Base-by-base conservation (phyloP, 2,888 invertebrate species). In the Apodemia duryi region DNA sequence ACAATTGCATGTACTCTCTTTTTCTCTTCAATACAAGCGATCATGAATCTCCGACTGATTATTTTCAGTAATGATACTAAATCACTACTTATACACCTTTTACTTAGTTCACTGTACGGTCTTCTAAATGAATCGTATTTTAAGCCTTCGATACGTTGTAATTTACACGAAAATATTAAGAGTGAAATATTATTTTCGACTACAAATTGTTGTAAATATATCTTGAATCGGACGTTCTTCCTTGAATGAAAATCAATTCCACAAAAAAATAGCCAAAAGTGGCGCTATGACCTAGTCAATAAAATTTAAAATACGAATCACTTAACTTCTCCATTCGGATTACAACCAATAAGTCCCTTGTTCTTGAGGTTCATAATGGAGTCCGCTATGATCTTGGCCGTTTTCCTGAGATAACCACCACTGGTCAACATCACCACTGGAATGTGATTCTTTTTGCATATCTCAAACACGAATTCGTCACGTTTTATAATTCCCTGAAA, bases 361-460 rank as follows among this genome's bases (percentile, higher is more conserved):
- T 86, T 86, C 71, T 93, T 92, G 29, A 98, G 90, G 86, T 98
- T 98, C 60, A 95, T 84, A 69, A 98, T 96, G 2, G 98, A 98
- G 74, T 96, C 95, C 0, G 97, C 96, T 66, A 98, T 97, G 71
- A 98, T 95, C 70, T 91, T 89, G 0, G 97, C 97, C 0, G 97
- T 96, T 69, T 93, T 92, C 70, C 94, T 93, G 69, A 95, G 93
- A 82, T 98, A 98, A 0, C 98, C 98, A 0, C 98, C 98, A 75
- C 97, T 97, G 0, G 97, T 96, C 29, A 97, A 83, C 97, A 97
- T 97, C 13, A 96, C 95, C 57, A 97, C 94, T 0, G 97, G 97
- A 67, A 97, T 94, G 43, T 91, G 84, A 28, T 92, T 83, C 6
- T 92, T 76, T 60, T 91, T 91, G 65, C 95, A 96, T 70, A 94